Evolutionary conservation across 1,140 invertebrate species (phyloP), one percentile per base, ranked within the genome.

Genomic region (Hycleus phaleratus): DNA sequence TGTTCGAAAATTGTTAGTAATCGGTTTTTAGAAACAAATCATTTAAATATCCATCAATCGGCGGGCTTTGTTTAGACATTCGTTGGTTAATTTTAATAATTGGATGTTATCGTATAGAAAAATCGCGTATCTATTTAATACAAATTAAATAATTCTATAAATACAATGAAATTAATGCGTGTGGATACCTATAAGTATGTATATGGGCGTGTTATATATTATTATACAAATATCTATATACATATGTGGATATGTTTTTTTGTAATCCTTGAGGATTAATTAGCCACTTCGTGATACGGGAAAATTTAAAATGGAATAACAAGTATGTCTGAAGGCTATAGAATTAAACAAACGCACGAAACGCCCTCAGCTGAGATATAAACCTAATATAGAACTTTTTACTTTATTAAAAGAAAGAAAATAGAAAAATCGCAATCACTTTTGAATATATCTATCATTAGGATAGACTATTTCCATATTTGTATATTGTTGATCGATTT

Each of bases 301-400:
- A 48, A 56, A 56, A 56, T 56, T 56, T 56, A 56, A 56, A 56
- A 56, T 56, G 42, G 54, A 56, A 56, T 56, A 56, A 56, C 38
- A 48, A 56, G 39, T 56, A 49, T 49, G 54, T 56, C 54, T 38
- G 26, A 46, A 48, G 54, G 54, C 46, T 56, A 56, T 53, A 46
- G 39, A 48, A 56, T 56, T 48, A 56, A 56, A 56, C 46, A 26
- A 56, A 56, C 43, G 46, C 54, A 56, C 54, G 54, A 56, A 56
- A 56, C 42, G 46, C 46, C 39, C 46, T 25, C 26, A 49, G 54
- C 42, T 48, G 43, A 48, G 43, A 48, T 48, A 46, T 44, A 48
- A 56, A 56, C 38, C 53, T 26, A 47, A 46, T 46, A 38, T 45
- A 46, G 39, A 46, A 46, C 39, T 24, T 55, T 46, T 32, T 18